Conservation (phyloP, 2,797 vertebrate species). For the Helicolenus hilgendorfi region DNA sequence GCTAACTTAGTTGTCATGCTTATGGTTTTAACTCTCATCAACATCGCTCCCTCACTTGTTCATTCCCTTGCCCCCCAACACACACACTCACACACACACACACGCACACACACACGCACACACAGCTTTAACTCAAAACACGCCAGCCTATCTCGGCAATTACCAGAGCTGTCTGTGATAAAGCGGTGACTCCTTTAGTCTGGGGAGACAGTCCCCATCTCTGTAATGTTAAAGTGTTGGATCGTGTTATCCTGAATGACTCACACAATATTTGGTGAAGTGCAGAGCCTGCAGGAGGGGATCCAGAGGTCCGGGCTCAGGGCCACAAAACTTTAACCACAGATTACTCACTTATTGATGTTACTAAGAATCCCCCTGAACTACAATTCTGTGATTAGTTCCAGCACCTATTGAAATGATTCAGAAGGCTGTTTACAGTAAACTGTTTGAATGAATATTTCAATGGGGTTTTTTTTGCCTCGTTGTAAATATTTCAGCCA, state of each 20-base stretch:
- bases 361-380: constrained; percentile 9
- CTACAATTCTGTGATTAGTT: background rate
- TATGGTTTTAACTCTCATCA: constrained; percentile 74
- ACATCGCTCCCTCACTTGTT: constrained; percentile 35
- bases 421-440: background rate
- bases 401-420: constrained; percentile 16
- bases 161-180: constrained; percentile 71
- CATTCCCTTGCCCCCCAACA: constrained; percentile 5
- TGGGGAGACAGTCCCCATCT: constrained; percentile 34
- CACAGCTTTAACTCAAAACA: constrained; percentile 33
- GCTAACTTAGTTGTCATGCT: constrained; percentile 62
- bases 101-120: background rate
- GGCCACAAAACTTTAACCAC: constrained; percentile 18
- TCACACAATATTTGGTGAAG: constrained; percentile 51
- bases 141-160: constrained; percentile 63
- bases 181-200: constrained; percentile 39
- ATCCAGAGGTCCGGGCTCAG: constrained; percentile 49
- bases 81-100: background rate
- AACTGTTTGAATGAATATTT: background rate
- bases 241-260: constrained; percentile 64
- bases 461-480: background rate
- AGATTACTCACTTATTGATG: constrained; percentile 25
- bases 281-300: constrained; percentile 39
- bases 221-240: constrained; percentile 58
- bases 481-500: background rate